Evolutionary conservation across 1,140 invertebrate genomes (phyloP).

Genomic region (Branchinecta lynchi): DNA sequence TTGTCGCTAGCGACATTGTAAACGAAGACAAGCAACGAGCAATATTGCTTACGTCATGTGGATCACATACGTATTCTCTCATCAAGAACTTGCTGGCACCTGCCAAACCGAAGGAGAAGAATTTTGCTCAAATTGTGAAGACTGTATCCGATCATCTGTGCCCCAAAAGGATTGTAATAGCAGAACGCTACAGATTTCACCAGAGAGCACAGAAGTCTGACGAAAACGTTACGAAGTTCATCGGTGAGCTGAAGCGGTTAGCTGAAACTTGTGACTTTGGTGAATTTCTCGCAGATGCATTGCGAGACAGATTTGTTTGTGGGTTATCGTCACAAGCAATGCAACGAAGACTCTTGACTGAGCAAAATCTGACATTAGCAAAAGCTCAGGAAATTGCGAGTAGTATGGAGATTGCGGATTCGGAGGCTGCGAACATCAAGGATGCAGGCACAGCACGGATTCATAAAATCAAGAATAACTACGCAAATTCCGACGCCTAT

Average conservation of each 20-base stretch:
- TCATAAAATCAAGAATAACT: too few relatives aligned
- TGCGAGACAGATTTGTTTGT: conserved; percentile 17
- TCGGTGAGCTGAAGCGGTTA: conserved; percentile 11
- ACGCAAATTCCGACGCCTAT: too few relatives aligned
- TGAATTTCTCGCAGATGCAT: conserved; percentile 8
- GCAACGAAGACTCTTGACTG: conserved; percentile 13
- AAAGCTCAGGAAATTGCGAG: conserved; percentile 15
- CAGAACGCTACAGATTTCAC: conserved; percentile 16
- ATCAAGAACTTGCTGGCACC: conserved; percentile 14
- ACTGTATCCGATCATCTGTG: conserved; percentile 11
- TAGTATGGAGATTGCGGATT: conserved; percentile 13
- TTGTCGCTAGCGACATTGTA: too few relatives aligned
- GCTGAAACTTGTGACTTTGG: conserved; percentile 17
- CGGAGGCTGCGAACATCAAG: not conserved
- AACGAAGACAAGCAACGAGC: too few relatives aligned
- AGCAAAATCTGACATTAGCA: conserved; percentile 15
- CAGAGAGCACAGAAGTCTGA: conserved; percentile 11
- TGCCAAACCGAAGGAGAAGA: conserved; percentile 12
- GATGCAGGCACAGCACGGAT: too few relatives aligned
- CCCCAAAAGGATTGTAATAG: conserved; percentile 17
- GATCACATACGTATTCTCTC: not conserved
- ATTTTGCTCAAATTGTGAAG: conserved; percentile 17
- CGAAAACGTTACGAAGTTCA: conserved; percentile 13
- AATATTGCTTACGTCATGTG: not conserved
- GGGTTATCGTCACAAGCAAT: conserved; percentile 3